Evolutionary conservation across 2,888 invertebrate genomes (phyloP).

Genomic region (Morinoia aosen): DNA sequence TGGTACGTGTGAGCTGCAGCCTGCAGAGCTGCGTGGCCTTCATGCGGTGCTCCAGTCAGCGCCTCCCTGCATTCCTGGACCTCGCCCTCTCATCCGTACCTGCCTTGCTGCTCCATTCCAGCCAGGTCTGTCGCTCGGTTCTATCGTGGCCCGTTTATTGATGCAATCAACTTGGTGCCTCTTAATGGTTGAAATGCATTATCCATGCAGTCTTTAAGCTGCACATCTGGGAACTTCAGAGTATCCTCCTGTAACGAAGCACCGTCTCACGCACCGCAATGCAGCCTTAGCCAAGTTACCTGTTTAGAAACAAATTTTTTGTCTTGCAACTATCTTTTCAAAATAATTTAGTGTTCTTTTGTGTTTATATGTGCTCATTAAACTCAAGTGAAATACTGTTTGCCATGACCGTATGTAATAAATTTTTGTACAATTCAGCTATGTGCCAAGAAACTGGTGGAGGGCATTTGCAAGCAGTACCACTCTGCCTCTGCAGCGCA

Average conservation of each 20-base stretch:
- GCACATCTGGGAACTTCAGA: too few relatives aligned
- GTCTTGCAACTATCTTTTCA: not conserved
- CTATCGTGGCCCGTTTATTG: not conserved
- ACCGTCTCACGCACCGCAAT: too few relatives aligned
- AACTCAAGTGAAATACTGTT: too few relatives aligned
- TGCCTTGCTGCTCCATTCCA: conserved; percentile 27
- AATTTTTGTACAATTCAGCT: not conserved
- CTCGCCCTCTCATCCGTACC: not conserved
- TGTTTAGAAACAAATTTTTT: too few relatives aligned
- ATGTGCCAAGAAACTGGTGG: conserved; percentile 23
- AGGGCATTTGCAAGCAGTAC: conserved; percentile 44
- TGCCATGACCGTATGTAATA: not conserved
- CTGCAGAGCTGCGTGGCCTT: conserved; percentile 47
- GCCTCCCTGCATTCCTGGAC: not conserved
- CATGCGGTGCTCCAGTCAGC: not conserved
- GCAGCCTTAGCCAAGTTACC: too few relatives aligned
- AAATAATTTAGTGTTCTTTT: not conserved
- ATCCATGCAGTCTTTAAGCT: too few relatives aligned
- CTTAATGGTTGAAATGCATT: too few relatives aligned
- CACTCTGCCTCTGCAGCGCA: not conserved
- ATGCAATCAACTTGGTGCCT: too few relatives aligned
- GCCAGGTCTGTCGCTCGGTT: not conserved
- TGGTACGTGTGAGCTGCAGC: conserved; percentile 34
- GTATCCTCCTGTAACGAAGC: too few relatives aligned
- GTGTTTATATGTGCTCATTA: not conserved